Evolutionary conservation across 2,888 invertebrate genomes (phyloP).

Genomic region (Cantharis rufa): DNA sequence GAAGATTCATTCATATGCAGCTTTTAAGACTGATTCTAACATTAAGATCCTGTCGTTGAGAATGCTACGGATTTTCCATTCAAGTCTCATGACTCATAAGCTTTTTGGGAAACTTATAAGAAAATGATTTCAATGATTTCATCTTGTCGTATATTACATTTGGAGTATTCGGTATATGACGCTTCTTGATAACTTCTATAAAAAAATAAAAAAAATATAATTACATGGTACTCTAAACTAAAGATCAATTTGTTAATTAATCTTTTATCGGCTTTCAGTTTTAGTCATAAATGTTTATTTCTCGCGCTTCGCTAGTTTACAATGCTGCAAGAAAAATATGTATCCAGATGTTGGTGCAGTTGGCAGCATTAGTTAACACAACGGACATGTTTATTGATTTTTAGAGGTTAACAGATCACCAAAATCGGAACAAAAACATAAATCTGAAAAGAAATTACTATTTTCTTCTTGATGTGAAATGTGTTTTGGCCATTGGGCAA

Average conservation of each 20-base stretch:
- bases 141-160: too few species aligned
- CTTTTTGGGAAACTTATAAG: too few species aligned
- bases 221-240: neutral
- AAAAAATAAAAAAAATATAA: neutral
- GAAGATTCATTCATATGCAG: too few species aligned
- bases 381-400: neutral
- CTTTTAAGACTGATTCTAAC: too few species aligned
- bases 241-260: neutral
- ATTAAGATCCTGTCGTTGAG: too few species aligned
- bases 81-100: too few species aligned
- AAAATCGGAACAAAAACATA: neutral
- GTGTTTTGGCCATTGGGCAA: neutral
- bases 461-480: neutral
- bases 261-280: neutral
- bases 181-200: too few species aligned
- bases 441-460: neutral
- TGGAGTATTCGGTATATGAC: too few species aligned
- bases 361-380: neutral
- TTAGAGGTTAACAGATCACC: neutral
- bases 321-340: neutral
- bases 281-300: neutral
- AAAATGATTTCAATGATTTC: too few species aligned
- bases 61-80: too few species aligned
- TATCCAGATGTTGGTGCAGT: neutral
- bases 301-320: neutral